Evolutionary conservation across 2,888 invertebrate species (phyloP).

Genomic region (Machimus atricapillus): DNA sequence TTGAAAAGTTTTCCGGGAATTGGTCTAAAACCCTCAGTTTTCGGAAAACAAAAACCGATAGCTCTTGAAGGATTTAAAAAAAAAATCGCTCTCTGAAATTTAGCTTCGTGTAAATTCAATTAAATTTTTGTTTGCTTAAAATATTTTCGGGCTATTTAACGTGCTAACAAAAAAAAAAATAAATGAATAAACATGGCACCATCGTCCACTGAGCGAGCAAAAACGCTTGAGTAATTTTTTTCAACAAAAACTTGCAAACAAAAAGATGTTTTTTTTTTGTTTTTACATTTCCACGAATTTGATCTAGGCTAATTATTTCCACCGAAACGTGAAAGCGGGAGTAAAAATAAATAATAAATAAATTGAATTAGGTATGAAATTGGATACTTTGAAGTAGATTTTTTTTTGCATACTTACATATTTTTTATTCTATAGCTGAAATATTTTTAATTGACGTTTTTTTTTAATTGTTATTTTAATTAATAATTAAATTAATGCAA

Average conservation of each 20-base stretch:
- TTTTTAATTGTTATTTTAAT: no score
- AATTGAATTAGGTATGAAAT: not conserved
- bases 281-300: not conserved
- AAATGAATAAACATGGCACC: not conserved
- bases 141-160: not conserved
- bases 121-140: not conserved
- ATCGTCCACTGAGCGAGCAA: not conserved
- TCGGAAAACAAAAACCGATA: no score
- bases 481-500: no score
- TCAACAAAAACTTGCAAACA: not conserved
- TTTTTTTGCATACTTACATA: not conserved
- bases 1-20: no score
- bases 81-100: no score
- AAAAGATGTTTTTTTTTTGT: not conserved
- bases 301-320: not conserved
- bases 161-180: not conserved
- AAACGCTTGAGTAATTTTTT: not conserved
- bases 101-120: no score
- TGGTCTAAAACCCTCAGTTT: no score
- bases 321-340: not conserved
- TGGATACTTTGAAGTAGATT: not conserved
- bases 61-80: no score
- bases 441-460: no score
- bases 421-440: not conserved
- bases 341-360: not conserved